These are phyloP conservation scores for Sinhomidia bicolor DNA, from an alignment of 2,888 invertebrate genomes.

Conservation along the genomic window DNA sequence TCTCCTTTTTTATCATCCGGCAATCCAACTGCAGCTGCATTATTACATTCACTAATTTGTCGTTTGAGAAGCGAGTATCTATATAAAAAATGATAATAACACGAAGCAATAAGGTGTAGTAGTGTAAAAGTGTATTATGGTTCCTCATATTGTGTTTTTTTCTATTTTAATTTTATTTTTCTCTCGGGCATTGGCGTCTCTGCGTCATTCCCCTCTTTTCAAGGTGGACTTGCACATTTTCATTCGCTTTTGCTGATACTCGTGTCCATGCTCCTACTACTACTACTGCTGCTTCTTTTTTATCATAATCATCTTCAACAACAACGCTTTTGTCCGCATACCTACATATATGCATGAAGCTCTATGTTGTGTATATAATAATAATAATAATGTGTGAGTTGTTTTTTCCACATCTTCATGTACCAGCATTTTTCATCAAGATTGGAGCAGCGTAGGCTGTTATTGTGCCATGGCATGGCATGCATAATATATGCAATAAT, in stretches of 20 bases:
- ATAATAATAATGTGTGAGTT: too few relatives aligned
- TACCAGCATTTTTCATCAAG: neutral
- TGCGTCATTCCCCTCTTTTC: constrained; percentile 67
- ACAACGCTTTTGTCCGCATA: neutral
- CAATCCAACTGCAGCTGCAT: too few relatives aligned
- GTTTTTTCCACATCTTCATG: neutral
- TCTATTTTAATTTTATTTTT: constrained; percentile 41
- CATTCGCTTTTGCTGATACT: constrained; percentile 13
- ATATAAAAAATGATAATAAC: neutral
- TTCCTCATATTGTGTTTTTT: neutral
- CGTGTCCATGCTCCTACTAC: neutral
- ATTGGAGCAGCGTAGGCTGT: neutral
- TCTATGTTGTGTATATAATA: too few relatives aligned
- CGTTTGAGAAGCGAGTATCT: neutral
- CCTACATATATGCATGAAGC: neutral
- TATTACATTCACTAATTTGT: neutral
- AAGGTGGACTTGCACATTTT: constrained; percentile 73
- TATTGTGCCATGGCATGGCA: neutral
- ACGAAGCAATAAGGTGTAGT: too few relatives aligned
- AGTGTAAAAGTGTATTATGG: neutral
- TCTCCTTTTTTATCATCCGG: too few relatives aligned
- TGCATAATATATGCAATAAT: neutral
- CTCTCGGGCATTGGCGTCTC: constrained; percentile 73
- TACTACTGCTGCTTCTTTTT: neutral
- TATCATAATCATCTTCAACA: neutral